Evolutionary conservation across 2,797 vertebrate genomes (phyloP), one percentile per base, ranked within the genome.

Genomic region (Hippoglossus hippoglossus): DNA sequence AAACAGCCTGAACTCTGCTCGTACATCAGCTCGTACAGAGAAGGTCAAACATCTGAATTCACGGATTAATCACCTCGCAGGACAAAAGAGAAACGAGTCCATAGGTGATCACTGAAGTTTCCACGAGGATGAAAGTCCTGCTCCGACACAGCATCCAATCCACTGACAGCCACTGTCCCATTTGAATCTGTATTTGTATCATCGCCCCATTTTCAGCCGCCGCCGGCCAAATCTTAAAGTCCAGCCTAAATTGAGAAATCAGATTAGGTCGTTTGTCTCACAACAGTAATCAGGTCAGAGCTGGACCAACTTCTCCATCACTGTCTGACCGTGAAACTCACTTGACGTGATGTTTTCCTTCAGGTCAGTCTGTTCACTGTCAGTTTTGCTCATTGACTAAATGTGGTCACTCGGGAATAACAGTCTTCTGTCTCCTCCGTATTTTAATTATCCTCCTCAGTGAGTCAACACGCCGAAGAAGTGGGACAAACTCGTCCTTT

Each of bases 161-260:
- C 36, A 12, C 36, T 39, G 36, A 39, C 36, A 39, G 44, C 70
- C 12, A 3, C 8, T 71, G 85, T 67, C 85, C 81, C 6, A 84
- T 82, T 90, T 85, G 61, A 71, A 54, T 74, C 81, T 85, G 80
- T 79, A 66, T 88, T 84, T 81, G 77, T 67, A 47, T 77, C 77
- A 63, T 60, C 6, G 46, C 36, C 36, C 36, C 36, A 39, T 13
- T 39, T 39, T 2, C 62, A 64, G 57, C 22, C 52, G 49, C 60
- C 68, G 63, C 62, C 56, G 70, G 52, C 57, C 71, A 75, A 58
- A 51, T 75, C 63, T 58, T 73, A 9, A 63, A 39, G 67, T 25
- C 53, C 71, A 83, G 61, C 70, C 83, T 87, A 76, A 73, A 87
- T 88, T 68, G 54, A 82, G 73, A 78, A 84, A 59, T 60, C 79